phyloP scores from a whole-genome alignment of 2,888 invertebrate genomes.

The Heliconius hortense region DNA sequence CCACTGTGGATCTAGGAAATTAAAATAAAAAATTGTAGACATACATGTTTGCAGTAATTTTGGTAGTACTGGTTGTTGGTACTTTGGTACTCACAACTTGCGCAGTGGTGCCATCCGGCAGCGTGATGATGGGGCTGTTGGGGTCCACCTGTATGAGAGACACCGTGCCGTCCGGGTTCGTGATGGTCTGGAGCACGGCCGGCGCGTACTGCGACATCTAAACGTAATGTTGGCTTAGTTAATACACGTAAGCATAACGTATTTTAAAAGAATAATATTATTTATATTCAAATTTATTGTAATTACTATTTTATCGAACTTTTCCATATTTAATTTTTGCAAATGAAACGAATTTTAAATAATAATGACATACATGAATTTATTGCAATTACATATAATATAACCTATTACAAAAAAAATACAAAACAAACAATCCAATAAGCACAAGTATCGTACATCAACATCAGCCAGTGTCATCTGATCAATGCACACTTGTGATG shows the following conservation, averaged over 20 bases:
- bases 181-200: conserved; percentile 96
- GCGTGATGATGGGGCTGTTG: conserved; percentile 95
- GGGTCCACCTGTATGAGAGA: conserved; percentile 98
- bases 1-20: conserved; percentile 83
- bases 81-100: conserved; percentile 84
- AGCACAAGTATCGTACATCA: conserved; percentile 82
- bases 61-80: neutral
- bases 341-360: no score
- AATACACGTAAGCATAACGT: neutral
- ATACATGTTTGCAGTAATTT: neutral
- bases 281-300: no score
- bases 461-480: conserved; percentile 88
- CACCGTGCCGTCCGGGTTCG: conserved; percentile 97
- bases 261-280: neutral
- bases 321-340: no score
- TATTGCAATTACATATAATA: neutral
- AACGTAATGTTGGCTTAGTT: conserved; percentile 10
- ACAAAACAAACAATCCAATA: neutral
- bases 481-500: conserved; percentile 90
- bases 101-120: conserved; percentile 97
- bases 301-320: no score
- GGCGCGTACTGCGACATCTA: conserved; percentile 89
- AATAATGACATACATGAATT: no score
- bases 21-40: neutral
- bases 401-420: conserved; percentile 24